Conservation (phyloP, 2,797 vertebrate species). For the Sebastolobus alascanus region DNA sequence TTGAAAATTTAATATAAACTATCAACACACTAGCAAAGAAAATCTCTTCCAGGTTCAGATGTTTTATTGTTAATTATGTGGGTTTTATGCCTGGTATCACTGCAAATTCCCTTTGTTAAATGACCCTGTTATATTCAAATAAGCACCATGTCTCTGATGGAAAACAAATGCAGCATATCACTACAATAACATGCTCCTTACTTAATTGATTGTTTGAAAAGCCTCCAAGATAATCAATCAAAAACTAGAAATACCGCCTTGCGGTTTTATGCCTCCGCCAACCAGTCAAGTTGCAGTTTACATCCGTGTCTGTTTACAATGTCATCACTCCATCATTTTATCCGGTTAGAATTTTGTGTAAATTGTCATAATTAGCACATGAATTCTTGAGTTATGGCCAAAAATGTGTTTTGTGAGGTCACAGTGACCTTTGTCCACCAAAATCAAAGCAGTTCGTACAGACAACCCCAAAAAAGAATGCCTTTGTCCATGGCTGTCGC, state of each 20-base stretch:
- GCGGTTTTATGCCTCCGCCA: fast-evolving
- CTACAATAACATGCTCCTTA: not conserved
- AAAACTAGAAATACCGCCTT: not conserved
- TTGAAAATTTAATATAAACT: not conserved
- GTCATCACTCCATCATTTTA: too few relatives aligned
- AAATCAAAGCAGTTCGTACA: too few relatives aligned
- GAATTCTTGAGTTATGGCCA: too few relatives aligned
- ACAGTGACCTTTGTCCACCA: too few relatives aligned
- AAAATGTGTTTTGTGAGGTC: fast-evolving
- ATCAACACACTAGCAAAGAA: not conserved
- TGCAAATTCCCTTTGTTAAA: not conserved
- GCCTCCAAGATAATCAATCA: not conserved
- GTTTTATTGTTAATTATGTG: not conserved
- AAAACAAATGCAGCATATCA: not conserved
- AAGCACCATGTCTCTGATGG: not conserved
- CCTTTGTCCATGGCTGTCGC: too few relatives aligned
- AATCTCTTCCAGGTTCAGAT: not conserved
- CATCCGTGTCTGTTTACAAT: too few relatives aligned
- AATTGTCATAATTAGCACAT: too few relatives aligned
- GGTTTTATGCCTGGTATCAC: not conserved
- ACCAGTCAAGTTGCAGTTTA: too few relatives aligned
- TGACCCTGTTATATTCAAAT: not conserved
- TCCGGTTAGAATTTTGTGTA: too few relatives aligned
- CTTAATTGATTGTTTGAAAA: not conserved
- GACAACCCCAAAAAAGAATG: too few relatives aligned